Conservation (phyloP, 2,113 vertebrate species). For the Mus pahari region DNA sequence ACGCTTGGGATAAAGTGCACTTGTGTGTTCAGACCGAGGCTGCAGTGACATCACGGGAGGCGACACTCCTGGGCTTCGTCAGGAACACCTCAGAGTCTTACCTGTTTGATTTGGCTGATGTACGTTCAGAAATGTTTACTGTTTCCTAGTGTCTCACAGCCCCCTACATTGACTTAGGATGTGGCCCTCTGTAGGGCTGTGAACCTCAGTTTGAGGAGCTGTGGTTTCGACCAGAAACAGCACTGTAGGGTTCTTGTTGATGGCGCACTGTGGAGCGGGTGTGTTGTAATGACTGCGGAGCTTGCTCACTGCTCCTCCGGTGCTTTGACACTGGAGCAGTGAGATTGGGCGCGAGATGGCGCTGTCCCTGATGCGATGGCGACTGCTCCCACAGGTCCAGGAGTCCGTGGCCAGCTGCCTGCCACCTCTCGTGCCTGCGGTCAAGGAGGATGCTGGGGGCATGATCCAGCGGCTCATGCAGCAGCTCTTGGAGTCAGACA, state of each 20-base stretch:
- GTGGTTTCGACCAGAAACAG: not conserved
- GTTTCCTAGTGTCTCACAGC: not conserved
- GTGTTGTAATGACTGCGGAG: not conserved
- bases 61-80: not conserved
- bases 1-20: not conserved
- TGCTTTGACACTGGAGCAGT: not conserved
- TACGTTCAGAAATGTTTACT: not conserved
- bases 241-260: not conserved
- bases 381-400: conserved; percentile 90
- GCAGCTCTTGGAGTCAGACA: conserved; percentile 97
- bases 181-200: not conserved
- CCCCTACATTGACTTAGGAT: not conserved
- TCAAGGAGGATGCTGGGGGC: conserved; percentile 96
- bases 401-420: conserved; percentile 97
- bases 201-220: not conserved
- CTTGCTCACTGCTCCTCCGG: not conserved
- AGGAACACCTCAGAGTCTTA: too few species aligned
- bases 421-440: conserved; percentile 96
- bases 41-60: not conserved
- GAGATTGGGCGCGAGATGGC: not conserved
- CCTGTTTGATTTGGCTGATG: not conserved
- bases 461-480: conserved; percentile 97
- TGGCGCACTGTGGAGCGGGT: rapidly evolving
- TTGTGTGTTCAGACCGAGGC: not conserved
- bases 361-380: not conserved